These are phyloP conservation scores for Leucoma salicis DNA, from an alignment of 2,888 invertebrate genomes.

Conservation along the genomic window DNA sequence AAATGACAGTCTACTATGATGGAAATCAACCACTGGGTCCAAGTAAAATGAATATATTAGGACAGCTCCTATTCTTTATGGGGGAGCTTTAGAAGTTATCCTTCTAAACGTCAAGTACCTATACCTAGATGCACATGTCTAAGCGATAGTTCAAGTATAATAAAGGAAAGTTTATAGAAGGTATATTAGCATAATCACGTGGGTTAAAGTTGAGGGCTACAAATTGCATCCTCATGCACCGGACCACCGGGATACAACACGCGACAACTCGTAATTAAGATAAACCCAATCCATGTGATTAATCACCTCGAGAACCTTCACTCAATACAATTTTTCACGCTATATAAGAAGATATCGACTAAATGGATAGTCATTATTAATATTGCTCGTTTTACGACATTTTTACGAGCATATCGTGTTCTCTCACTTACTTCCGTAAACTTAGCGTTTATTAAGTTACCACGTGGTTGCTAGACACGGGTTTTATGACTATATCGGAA, in stretches of 20 bases:
- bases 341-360: conserved; percentile 44
- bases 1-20: too few species aligned
- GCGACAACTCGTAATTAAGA: conserved; percentile 2
- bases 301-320: conserved; percentile 22
- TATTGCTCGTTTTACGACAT: conserved; percentile 51
- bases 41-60: too few species aligned
- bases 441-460: conserved; percentile 54
- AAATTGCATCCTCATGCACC: conserved; percentile 67
- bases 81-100: too few species aligned
- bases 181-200: conserved; percentile 68
- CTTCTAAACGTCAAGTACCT: too few species aligned
- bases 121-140: too few species aligned
- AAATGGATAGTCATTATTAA: conserved; percentile 58
- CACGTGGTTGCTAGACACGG: conserved; percentile 35
- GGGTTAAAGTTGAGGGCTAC: conserved; percentile 53
- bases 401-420: conserved; percentile 50
- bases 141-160: conserved; percentile 12
- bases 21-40: too few species aligned
- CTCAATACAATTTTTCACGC: conserved; percentile 36
- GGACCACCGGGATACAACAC: conserved; percentile 11
- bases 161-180: conserved; percentile 35
- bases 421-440: conserved; percentile 49
- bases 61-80: too few species aligned
- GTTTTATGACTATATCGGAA: conserved; percentile 41
- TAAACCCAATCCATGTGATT: conserved; percentile 15